A percentile compares a stretch with the other conserved stretches of the same genome.
These are phyloP conservation scores for Cheilosia impressa DNA, from an alignment of 2,888 invertebrate genomes.

Conservation along the genomic window DNA sequence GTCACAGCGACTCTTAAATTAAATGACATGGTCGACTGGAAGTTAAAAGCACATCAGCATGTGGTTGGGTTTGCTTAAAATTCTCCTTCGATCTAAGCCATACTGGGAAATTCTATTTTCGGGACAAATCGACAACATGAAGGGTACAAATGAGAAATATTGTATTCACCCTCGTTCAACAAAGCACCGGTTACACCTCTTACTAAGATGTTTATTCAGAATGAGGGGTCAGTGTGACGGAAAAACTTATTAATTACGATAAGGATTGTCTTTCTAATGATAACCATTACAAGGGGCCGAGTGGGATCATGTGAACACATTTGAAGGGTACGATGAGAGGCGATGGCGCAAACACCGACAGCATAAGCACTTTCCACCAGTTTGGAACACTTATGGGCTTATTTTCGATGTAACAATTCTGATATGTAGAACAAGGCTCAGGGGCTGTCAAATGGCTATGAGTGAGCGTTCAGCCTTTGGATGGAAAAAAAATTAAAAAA, in stretches of 20 bases:
- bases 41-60: slow-evolving; percentile 42
- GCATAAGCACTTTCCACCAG: neutral
- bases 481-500: neutral
- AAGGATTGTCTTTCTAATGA: slow-evolving; percentile 29
- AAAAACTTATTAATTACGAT: slow-evolving; percentile 46
- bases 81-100: neutral
- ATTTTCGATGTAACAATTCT: neutral
- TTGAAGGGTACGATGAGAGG: slow-evolving; percentile 7
- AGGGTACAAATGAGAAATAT: slow-evolving; percentile 20
- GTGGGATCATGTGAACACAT: slow-evolving; percentile 6
- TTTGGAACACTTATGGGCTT: neutral
- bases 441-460: neutral
- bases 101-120: neutral
- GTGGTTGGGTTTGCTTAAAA: slow-evolving; percentile 2
- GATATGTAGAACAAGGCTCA: neutral
- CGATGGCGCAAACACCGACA: slow-evolving; percentile 4
- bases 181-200: slow-evolving; percentile 12
- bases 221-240: neutral
- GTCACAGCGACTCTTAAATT: slow-evolving; percentile 31
- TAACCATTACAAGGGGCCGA: slow-evolving; percentile 14
- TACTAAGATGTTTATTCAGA: slow-evolving; percentile 24
- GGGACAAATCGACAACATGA: neutral
- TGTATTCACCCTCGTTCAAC: slow-evolving; percentile 11
- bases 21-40: slow-evolving; percentile 32
- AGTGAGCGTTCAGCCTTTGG: neutral